Base-by-base conservation (phyloP, 2,113 vertebrate genomes). In the Lipophrys pholis region DNA sequence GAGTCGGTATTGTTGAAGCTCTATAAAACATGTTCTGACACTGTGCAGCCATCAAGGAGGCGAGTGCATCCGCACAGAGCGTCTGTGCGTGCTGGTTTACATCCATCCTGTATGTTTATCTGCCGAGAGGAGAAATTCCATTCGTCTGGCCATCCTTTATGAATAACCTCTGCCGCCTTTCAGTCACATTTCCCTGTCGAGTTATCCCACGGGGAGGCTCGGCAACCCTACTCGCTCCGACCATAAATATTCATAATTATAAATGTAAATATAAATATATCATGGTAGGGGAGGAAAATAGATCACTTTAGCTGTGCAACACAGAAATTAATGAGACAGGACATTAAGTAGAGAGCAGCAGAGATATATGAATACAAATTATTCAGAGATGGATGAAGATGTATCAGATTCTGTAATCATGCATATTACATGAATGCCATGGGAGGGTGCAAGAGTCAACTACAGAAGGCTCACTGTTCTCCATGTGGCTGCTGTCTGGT, bases 321-420 rank as follows among this genome's bases (percentile, higher is more conserved):
- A 48, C 46, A 80, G 46, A 40, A 66, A 66, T 68, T 43, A 78
- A 82, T 74, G 50, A 55, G 14, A 53, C 15, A 42, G n/a, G n/a
- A 40, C 35, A 59, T 56, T 76, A 76, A 65, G 6, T 10, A 61
- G 11, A 69, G 38, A 46, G 14, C 7, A 10, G 40, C 38, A 60
- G 4, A 73, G 50, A 43, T 30, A 15, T 40, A 12, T 71, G 3
- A 63, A 70, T 71, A 52, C 43, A 73, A 63, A 70, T 62, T 11
- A 39, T 43, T 9, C 14, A 41, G 14, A 50, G 38, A 35, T 17
- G 41, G 69, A 53, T 63, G 11, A 64, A 61, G 43, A 55, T 53
- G 62, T 17, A 76, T 65, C 42, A 36, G 39, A 56, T 52, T 11
- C 55, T 15, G 6, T 1, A 53, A 52, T 62, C n/a, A 51, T 59